These are phyloP conservation scores for Apaloderma vittatum DNA, from an alignment of 2,113 vertebrate genomes.

Conservation along the genomic window DNA sequence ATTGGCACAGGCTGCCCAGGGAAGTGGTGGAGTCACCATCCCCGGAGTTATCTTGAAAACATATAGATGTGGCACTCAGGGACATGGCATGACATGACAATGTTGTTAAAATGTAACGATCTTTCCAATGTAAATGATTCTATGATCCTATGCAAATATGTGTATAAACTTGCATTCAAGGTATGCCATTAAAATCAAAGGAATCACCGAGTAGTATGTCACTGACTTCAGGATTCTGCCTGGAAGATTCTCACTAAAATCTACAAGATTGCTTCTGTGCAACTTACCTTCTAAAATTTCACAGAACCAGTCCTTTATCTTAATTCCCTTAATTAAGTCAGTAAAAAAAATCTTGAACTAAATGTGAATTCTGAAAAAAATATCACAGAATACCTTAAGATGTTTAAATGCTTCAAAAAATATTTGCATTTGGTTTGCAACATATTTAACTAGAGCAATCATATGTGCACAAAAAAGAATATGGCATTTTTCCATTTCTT, in stretches of 20 bases:
- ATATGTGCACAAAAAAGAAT: not conserved
- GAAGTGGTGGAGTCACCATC: not conserved
- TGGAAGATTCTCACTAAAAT: not conserved
- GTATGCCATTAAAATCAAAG: not conserved
- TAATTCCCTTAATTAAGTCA: not conserved
- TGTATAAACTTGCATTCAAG: not conserved
- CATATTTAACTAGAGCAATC: constrained; percentile 4
- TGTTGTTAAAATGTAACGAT: no score
- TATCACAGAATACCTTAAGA: not conserved
- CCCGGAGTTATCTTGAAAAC: not conserved
- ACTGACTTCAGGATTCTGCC: not conserved
- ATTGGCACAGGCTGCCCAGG: no score
- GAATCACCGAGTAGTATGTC: not conserved
- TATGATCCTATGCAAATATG: not conserved
- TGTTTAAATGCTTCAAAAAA: not conserved
- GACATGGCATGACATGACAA: not conserved
- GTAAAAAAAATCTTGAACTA: not conserved
- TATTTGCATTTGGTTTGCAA: not conserved
- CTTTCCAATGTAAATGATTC: not conserved
- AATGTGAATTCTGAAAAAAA: not conserved
- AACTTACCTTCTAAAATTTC: not conserved
- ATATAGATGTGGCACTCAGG: not conserved
- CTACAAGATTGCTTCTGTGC: not conserved
- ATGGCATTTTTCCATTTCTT: constrained; percentile 26
- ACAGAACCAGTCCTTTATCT: not conserved